Percentiles rank a stretch among this genome's conserved stretches.
Conservation (phyloP, 2,888 invertebrate species). For the Rutpela maculata region DNA sequence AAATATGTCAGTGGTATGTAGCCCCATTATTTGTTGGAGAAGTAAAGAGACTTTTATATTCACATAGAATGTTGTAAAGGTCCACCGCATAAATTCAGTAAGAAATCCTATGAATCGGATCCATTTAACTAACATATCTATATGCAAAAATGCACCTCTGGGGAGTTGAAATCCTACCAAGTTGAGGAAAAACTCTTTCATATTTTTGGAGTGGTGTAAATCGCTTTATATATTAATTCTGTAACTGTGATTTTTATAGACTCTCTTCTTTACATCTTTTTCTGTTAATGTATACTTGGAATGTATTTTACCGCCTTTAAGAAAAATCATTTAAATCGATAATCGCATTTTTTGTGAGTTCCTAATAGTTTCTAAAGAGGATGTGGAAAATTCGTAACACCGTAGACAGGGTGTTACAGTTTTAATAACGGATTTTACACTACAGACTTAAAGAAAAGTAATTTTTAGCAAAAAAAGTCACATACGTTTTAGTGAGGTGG, state of each 20-base stretch:
- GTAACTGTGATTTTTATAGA: not conserved
- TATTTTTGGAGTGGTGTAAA: not conserved
- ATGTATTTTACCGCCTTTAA: too few species aligned
- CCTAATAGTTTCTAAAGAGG: too few species aligned
- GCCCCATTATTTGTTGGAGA: conserved; percentile 4
- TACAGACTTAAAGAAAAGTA: too few species aligned
- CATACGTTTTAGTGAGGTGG: too few species aligned
- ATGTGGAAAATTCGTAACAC: too few species aligned
- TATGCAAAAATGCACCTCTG: not conserved
- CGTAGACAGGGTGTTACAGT: too few species aligned
- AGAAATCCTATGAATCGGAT: not conserved
- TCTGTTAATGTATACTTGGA: too few species aligned
- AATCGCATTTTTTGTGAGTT: too few species aligned
- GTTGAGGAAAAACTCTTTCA: not conserved
- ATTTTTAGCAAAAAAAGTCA: too few species aligned
- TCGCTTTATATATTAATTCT: not conserved
- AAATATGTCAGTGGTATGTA: conserved; percentile 11
- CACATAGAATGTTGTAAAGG: not conserved
- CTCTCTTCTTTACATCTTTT: too few species aligned
- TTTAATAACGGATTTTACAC: too few species aligned
- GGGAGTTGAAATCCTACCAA: not conserved
- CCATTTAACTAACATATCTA: not conserved
- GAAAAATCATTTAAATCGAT: too few species aligned
- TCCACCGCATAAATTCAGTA: not conserved
- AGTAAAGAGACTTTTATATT: not conserved